Evolutionary conservation across 2,113 vertebrate genomes (phyloP), one percentile per base, ranked within the genome.

Genomic region (Picathartes gymnocephalus): DNA sequence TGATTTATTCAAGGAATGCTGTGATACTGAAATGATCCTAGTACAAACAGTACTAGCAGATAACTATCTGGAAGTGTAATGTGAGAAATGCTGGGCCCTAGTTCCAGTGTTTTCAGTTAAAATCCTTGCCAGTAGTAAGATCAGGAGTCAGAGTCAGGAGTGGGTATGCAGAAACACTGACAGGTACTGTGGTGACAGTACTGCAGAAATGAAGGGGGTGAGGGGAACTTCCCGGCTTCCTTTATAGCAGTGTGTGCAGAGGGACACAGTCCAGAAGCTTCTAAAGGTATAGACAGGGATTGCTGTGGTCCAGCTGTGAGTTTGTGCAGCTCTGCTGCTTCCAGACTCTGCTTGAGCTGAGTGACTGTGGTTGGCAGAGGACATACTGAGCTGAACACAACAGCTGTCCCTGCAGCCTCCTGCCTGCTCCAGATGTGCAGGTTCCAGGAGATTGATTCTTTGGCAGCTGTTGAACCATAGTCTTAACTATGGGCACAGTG

Each of bases 161-260:
- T 6, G 25, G 15, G 19, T 45, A 8, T 25, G n/a, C 66, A 56
- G 61, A 44, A 90, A 54, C 18, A n/a, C 23, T 25, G 25, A 25
- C 16, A 27, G 61, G 20, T 39, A 17, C 42, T 33, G 33, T 31
- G 15, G 31, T 50, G 76, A 31, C 62, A 47, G 22, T 21, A 56
- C 44, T 2, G 1, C 35, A 54, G 57, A 76, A 74, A 39, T 3
- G 1, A 47, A 66, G 6, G 1, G 1, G 1, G 23, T 1, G 2
- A 70, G 14, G 30, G 19, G 30, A 62, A 20, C 39, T 47, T 69
- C 5, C 27, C 0, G 1, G 25, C 23, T 45, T 86, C 65, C 23
- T n/a, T 39, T 15, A 19, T 50, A 53, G 24, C 39, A 56, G 13
- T 4, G 15, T 11, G 45, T 40, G 74, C 13, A 31, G 50, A 25